Evolutionary conservation across 1,140 invertebrate species (phyloP).

Genomic region (Sipha flava): DNA sequence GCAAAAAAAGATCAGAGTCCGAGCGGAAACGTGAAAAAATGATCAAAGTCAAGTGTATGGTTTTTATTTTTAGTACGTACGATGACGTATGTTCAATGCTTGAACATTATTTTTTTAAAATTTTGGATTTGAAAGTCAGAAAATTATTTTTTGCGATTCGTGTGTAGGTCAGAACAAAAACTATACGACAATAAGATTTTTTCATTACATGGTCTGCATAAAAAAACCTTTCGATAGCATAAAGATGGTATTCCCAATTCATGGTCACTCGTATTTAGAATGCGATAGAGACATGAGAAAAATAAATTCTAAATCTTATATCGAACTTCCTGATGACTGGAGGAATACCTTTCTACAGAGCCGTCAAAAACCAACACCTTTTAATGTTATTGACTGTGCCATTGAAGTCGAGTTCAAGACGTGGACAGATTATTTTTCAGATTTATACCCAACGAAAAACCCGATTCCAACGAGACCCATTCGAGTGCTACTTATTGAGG

Average conservation of each 20-base stretch:
- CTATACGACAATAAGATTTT: constrained; percentile 30
- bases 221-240: not conserved
- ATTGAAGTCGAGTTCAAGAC: not conserved
- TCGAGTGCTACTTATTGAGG: too few relatives aligned
- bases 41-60: too few relatives aligned
- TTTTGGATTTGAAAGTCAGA: constrained; percentile 10
- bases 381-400: not conserved
- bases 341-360: not conserved
- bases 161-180: constrained; percentile 36
- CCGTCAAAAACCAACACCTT: constrained; percentile 12
- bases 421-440: not conserved
- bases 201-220: not conserved
- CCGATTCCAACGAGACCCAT: too few relatives aligned
- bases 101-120: constrained; percentile 27
- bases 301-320: not conserved
- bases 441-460: too few relatives aligned
- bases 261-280: constrained; percentile 28
- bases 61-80: too few relatives aligned
- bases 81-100: constrained; percentile 36
- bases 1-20: too few relatives aligned
- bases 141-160: constrained; percentile 36
- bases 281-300: constrained; percentile 33
- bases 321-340: constrained; percentile 32
- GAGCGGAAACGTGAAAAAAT: too few relatives aligned
- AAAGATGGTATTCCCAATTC: not conserved